Percentiles rank a stretch among this genome's conserved stretches.
Conservation (phyloP, 2,797 vertebrate genomes). For the Myotis vivesi region DNA sequence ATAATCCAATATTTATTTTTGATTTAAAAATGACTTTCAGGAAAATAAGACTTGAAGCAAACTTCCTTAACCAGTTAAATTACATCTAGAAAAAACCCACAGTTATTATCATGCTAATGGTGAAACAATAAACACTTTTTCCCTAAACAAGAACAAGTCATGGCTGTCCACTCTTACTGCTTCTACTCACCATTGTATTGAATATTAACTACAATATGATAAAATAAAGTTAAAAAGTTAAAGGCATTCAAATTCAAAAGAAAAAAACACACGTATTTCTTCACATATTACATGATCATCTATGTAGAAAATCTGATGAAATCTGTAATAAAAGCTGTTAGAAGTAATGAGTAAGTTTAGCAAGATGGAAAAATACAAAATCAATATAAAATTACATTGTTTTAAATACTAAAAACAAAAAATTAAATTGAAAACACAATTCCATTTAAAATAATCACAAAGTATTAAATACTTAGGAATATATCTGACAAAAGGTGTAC, state of each 20-base stretch:
- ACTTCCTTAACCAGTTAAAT: not conserved
- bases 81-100: not conserved
- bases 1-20: not conserved
- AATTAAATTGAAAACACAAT: not conserved
- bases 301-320: not conserved
- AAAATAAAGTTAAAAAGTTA: constrained; percentile 11
- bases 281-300: not conserved
- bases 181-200: not conserved
- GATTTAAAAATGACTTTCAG: not conserved
- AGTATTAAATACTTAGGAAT: not conserved
- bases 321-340: not conserved
- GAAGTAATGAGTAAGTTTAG: not conserved
- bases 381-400: not conserved
- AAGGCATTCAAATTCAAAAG: not conserved
- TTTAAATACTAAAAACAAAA: not conserved
- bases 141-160: not conserved
- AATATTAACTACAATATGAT: not conserved
- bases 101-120: not conserved
- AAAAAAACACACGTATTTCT: not conserved
- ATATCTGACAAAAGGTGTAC: not conserved
- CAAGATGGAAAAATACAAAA: not conserved
- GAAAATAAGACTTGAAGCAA: not conserved
- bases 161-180: not conserved
- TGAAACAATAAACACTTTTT: not conserved
- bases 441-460: not conserved